Evolutionary conservation across 1,140 invertebrate genomes (phyloP), one percentile per base, ranked within the genome.

Genomic region (Cyphomyrmex costatus): DNA sequence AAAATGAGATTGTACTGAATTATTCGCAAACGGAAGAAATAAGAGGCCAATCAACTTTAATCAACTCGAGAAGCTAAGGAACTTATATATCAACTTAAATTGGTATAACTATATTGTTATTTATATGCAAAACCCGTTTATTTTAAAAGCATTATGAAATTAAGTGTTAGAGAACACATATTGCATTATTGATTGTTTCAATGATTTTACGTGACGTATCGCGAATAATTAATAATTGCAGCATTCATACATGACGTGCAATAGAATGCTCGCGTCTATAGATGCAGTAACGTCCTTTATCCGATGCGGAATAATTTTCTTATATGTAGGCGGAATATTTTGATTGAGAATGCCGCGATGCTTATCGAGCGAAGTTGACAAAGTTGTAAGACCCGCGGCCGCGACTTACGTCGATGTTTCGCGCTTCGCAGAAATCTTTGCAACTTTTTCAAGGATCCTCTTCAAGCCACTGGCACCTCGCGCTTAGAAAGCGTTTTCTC

Each of bases 371-470:
- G 58, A 49, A 83, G 68, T 83, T 74, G 68, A 24, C 46, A 30
- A 70, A 74, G 68, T 73, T 58, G 27, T 6, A 58, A 73, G n/a
- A 46, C 19, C 30, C 49, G 21, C 49, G 21, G 6, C 14, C 21
- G 61, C 42, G 8, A 42, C 14, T 73, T 73, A 60, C 49, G 21
- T 58, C 56, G 33, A 49, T 24, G 19, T 51, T 65, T 63, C 76
- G 65, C 33, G 79, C 42, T 60, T 60, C 66, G 79, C 82, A 60
- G 73, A 63, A 53, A 63, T 56, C 58, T 53, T 85, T 46, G 73
- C 30, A 78, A 85, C 73, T 85, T 78, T 85, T 66, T 85, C 82
- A 85, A 85, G 73, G 82, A 85, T 85, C 21, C 42, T 21, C 42
- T 8, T 33, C 33, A 33, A 49, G n/a, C 60, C 14, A 33, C 53